Percentiles rank a stretch among this genome's conserved stretches.
phyloP scores from a whole-genome alignment of 2,888 invertebrate genomes.

The Scaptomyza parva region DNA sequence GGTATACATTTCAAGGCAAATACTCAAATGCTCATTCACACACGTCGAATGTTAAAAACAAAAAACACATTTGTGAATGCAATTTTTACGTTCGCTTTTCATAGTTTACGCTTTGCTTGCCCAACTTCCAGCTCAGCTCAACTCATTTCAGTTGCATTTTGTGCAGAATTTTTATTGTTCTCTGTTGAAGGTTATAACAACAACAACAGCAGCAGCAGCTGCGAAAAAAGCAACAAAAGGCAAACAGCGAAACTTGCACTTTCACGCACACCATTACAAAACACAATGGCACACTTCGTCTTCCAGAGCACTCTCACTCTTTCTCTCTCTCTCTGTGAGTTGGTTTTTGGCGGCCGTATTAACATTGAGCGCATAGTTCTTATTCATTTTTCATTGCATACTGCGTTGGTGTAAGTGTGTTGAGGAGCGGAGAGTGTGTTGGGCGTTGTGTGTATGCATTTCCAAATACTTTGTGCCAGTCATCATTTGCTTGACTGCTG shows the following conservation, averaged over 20 bases:
- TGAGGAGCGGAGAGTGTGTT: neutral
- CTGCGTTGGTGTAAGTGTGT: slow-evolving; percentile 10
- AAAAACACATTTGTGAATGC: slow-evolving; percentile 51
- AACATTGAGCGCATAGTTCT: slow-evolving; percentile 58
- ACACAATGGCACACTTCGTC: slow-evolving; percentile 31
- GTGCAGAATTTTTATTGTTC: slow-evolving; percentile 71
- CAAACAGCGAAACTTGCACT: slow-evolving; percentile 38
- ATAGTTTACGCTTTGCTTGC: slow-evolving; percentile 63
- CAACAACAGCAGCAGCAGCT: slow-evolving; percentile 31
- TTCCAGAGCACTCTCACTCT: neutral
- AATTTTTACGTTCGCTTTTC: slow-evolving; percentile 58
- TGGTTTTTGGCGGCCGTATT: slow-evolving; percentile 69
- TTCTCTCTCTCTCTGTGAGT: slow-evolving; percentile 9
- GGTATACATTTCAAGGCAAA: slow-evolving; percentile 1
- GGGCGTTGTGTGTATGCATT: slow-evolving; percentile 42
- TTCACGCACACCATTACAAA: slow-evolving; percentile 39
- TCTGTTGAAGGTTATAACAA: slow-evolving; percentile 58
- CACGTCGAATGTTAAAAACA: slow-evolving; percentile 16
- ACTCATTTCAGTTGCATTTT: slow-evolving; percentile 74
- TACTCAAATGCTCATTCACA: slow-evolving; percentile 1
- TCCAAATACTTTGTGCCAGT: slow-evolving; percentile 69
- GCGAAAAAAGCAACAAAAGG: slow-evolving; percentile 53
- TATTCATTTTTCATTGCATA: slow-evolving; percentile 71
- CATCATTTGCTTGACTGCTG: slow-evolving; percentile 64
- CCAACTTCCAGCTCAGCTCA: slow-evolving; percentile 15